Conservation (phyloP, 2,888 invertebrate genomes). For the Campoplex nolae region DNA sequence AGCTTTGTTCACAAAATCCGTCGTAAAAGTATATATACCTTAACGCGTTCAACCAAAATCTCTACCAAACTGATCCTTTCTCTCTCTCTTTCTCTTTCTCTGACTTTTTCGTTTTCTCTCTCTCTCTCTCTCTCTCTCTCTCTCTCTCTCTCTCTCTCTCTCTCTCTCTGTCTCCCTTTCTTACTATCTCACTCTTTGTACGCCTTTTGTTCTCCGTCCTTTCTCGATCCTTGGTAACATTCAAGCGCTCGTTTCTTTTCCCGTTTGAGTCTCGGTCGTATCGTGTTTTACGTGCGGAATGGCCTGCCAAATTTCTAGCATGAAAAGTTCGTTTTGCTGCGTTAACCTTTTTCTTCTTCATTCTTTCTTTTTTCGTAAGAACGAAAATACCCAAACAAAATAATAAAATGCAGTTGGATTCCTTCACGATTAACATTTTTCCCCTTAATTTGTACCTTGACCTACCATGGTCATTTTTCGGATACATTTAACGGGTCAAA, state of each 20-base stretch:
- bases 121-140: not conserved
- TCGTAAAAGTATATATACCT: conserved; percentile 63
- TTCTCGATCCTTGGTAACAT: conserved; percentile 15
- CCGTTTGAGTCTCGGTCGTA: conserved; percentile 51
- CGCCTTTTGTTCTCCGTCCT: not conserved
- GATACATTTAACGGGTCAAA: not conserved
- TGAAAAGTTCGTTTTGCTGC: conserved; percentile 40
- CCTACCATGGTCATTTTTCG: not conserved
- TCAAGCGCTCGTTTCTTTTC: conserved; percentile 22
- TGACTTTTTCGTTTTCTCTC: conserved; percentile 8
- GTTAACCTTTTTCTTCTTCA: conserved; percentile 49
- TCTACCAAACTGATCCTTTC: conserved; percentile 12
- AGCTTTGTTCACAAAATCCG: conserved; percentile 68
- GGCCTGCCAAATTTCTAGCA: conserved; percentile 47
- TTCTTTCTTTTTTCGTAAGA: conserved; percentile 23
- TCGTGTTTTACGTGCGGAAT: conserved; percentile 52
- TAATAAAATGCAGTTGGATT: too few species aligned
- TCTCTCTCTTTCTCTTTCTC: conserved; percentile 10
- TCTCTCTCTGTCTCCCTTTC: not conserved
- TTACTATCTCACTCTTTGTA: not conserved
- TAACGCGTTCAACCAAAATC: conserved; percentile 34
- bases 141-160: conserved; percentile 17
- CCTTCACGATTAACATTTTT: too few species aligned
- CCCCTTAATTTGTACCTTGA: not conserved
- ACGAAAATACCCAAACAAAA: conserved; percentile 14